Evolutionary conservation across 2,113 vertebrate species (phyloP).

Genomic region (Acrocephalus arundinaceus): DNA sequence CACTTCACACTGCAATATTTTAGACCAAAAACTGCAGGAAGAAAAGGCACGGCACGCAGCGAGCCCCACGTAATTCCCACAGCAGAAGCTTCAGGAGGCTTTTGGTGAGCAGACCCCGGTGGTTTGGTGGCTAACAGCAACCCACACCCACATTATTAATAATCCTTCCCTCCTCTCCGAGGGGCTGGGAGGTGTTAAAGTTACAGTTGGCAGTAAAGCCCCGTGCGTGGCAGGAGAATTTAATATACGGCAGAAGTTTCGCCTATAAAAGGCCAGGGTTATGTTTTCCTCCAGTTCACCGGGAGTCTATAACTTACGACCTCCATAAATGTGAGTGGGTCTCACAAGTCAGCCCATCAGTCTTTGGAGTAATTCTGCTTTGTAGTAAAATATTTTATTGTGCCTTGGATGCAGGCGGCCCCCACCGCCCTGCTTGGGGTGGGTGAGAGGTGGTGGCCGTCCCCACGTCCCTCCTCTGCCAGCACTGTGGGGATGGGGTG

Average conservation of each 20-base stretch:
- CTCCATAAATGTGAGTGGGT: conserved; percentile 77
- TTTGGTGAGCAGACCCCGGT: neutral
- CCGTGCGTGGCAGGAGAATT: conserved; percentile 60
- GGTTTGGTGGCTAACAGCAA: neutral
- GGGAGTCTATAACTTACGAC: conserved; percentile 69
- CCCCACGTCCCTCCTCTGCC: neutral
- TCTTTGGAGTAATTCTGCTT: conserved; percentile 75
- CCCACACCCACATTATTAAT: neutral
- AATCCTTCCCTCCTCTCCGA: conserved; percentile 49
- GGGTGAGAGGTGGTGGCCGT: neutral
- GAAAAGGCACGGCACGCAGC: rapidly evolving
- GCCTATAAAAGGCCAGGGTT: conserved; percentile 73
- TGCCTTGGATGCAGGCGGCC: neutral
- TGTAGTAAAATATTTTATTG: conserved; percentile 71
- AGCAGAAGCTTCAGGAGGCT: neutral
- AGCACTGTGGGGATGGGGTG: rapidly evolving
- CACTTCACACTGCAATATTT: neutral
- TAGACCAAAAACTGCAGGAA: rapidly evolving
- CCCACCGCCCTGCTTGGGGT: rapidly evolving
- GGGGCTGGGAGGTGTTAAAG: conserved; percentile 66
- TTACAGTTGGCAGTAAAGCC: conserved; percentile 71
- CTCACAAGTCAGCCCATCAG: conserved; percentile 72
- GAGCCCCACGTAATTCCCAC: rapidly evolving
- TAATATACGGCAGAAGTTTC: conserved; percentile 74
- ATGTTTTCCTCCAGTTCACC: conserved; percentile 55